These are phyloP conservation scores for Brachionichthys hirsutus DNA, from an alignment of 2,113 vertebrate genomes.

Conservation along the genomic window DNA sequence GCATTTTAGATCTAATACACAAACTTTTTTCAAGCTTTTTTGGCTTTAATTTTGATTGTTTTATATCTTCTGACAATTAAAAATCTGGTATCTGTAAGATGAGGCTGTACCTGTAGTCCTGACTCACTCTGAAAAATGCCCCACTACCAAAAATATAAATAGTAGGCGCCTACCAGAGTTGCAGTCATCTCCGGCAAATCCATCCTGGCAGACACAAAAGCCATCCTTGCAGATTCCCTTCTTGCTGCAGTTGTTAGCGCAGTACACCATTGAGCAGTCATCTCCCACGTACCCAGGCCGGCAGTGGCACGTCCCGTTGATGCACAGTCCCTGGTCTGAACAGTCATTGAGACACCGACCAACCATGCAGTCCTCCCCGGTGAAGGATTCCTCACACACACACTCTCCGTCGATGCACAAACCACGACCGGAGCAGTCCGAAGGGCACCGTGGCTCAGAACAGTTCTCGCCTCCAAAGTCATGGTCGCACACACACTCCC, in stretches of 20 bases:
- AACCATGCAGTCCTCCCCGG: slow-evolving; percentile 87
- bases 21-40: too few species aligned
- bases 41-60: too few species aligned
- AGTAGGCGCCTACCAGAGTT: slow-evolving; percentile 81
- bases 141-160: too few species aligned
- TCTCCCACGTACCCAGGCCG: slow-evolving; percentile 85
- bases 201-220: slow-evolving; percentile 87
- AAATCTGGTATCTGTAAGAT: too few species aligned
- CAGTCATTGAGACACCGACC: slow-evolving; percentile 91
- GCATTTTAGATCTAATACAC: too few species aligned
- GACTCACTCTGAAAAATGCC: too few species aligned
- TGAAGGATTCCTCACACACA: slow-evolving; percentile 89
- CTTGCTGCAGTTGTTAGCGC: slow-evolving; percentile 89
- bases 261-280: slow-evolving; percentile 86
- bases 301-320: slow-evolving; percentile 89
- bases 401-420: slow-evolving; percentile 94
- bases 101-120: too few species aligned
- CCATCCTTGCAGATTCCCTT: slow-evolving; percentile 87
- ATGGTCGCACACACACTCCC: slow-evolving; percentile 90
- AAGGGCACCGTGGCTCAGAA: slow-evolving; percentile 85
- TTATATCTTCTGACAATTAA: too few species aligned
- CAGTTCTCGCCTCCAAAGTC: slow-evolving; percentile 93
- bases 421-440: slow-evolving; percentile 87
- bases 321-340: slow-evolving; percentile 86
- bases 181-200: slow-evolving; percentile 92